Conservation (phyloP, 2,113 vertebrate species). For the Phainopepla nitens region DNA sequence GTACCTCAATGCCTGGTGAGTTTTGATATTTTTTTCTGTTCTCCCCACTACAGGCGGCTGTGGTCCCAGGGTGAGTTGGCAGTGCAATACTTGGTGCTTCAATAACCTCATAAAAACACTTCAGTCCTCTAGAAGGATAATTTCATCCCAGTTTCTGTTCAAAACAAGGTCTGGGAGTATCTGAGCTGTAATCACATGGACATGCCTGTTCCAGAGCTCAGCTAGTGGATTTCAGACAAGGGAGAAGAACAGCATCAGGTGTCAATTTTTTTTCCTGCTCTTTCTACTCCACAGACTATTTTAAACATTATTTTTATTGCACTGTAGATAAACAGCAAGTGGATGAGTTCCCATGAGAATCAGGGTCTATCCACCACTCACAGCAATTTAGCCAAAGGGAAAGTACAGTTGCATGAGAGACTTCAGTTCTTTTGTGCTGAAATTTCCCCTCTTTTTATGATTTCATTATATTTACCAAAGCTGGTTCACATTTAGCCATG, state of each 20-base stretch:
- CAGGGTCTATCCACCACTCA: neutral
- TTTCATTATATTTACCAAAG: constrained; percentile 25
- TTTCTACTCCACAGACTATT: neutral
- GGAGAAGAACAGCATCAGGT: constrained; percentile 28
- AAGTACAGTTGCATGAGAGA: neutral
- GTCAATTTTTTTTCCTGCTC: neutral
- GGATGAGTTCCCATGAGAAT: constrained; percentile 46
- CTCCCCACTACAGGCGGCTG: neutral
- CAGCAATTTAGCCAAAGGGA: neutral
- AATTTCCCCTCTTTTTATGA: constrained; percentile 2
- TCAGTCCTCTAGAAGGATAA: neutral
- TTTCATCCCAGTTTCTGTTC: neutral
- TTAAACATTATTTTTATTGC: constrained; percentile 49
- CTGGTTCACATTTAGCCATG: neutral
- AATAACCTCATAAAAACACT: neutral
- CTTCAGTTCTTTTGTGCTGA: neutral
- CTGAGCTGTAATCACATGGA: neutral
- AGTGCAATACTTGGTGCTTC: neutral
- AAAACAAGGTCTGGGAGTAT: neutral
- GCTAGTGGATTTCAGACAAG: constrained; percentile 15
- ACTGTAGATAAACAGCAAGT: constrained; percentile 23
- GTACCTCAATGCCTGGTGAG: neutral
- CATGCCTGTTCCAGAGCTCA: constrained; percentile 12
- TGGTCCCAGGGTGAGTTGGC: neutral
- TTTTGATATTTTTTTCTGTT: neutral